Evolutionary conservation across 2,888 invertebrate species (phyloP), one percentile per base, ranked within the genome.

Genomic region (Synanthedon formicaeformis): DNA sequence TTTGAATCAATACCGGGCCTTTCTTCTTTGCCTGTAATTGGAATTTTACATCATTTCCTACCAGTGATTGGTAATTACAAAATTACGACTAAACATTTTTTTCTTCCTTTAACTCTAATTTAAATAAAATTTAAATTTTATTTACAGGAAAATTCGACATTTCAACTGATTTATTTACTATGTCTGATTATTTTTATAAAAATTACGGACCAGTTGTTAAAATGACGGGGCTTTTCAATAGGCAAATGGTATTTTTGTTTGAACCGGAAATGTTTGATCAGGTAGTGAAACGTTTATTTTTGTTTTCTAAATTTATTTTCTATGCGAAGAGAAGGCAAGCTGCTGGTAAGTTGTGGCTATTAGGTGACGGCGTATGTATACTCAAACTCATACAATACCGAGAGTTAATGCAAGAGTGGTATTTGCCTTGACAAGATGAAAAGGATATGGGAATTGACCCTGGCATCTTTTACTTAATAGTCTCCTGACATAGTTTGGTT

Each of bases 131-230:
- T 6, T n/a, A 45, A 34, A n/a, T 4, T 13, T 45, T 13, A 45
- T 13, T 45, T 49, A 16, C 23, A 49, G 49, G 49, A 49, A 16
- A 8, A 13, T 13, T 45, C 45, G 8, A 14, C 11, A 11, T 6
- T 13, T 18, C 18, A 49, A 49, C 13, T 3, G 78, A 74, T 57
- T 59, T 80, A 51, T 71, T 69, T 16, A 62, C 73, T 2, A 57
- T 79, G 58, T 41, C 69, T n/a, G 69, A 65, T 48, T 54, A 56
- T 6, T 58, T 84, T 5, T 51, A 71, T 51, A 60, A 75, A 54
- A 78, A 74, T 56, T 81, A 61, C 65, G 85, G 84, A 4, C 58
- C 71, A 0, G 57, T 86, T 8, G 77, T 83, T n/a, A 81, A 71
- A 66, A 57, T 84, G 61, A 71, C 74, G 3, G 79, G 81, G 4